Evolutionary conservation across 2,113 vertebrate genomes (phyloP), one percentile per base, ranked within the genome.

Genomic region (Chaenogobius annularis): DNA sequence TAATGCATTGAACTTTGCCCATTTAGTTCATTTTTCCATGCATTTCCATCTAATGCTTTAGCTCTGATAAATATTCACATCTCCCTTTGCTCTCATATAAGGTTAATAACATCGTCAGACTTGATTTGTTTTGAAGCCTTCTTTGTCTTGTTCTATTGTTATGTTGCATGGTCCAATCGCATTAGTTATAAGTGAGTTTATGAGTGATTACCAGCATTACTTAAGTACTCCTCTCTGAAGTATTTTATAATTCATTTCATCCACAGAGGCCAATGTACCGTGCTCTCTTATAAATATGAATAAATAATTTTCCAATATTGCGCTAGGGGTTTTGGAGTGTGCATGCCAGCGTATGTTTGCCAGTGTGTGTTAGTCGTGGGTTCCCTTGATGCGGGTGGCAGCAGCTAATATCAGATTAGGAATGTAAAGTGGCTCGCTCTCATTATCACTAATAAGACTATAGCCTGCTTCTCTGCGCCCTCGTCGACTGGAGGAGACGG

Each of bases 391-490:
- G 78, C 74, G 77, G 81, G 87, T 89, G 89, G 87, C 86, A 87
- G 83, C 70, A 86, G 86, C 87, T 93, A 91, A 93, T 92, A 93
- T 92, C 91, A 92, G 88, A 93, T 93, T 93, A 92, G 82, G 77
- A 73, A 91, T 92, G 90, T 89, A 92, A 92, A 93, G 88, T 91
- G 88, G 79, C 87, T 90, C 86, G 87, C 86, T 91, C 91, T 93
- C 91, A 92, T 93, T 93, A 92, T 88, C 86, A 72, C 88, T 92
- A 92, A 93, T 92, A 91, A 92, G 89, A 92, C 88, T 88, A 85
- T 83, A 85, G 81, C 81, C 87, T 90, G 81, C 65, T 85, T 87
- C 76, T 77, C 75, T 82, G 82, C 68, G 74, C 80, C 77, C 80
- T 67, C 74, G 78, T 73, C 50, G 73, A 75, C 66, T 79, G 79